Percentiles rank a stretch among this genome's conserved stretches.
phyloP scores from a whole-genome alignment of 2,797 vertebrate genomes.

The Acestrorhynchus altus region DNA sequence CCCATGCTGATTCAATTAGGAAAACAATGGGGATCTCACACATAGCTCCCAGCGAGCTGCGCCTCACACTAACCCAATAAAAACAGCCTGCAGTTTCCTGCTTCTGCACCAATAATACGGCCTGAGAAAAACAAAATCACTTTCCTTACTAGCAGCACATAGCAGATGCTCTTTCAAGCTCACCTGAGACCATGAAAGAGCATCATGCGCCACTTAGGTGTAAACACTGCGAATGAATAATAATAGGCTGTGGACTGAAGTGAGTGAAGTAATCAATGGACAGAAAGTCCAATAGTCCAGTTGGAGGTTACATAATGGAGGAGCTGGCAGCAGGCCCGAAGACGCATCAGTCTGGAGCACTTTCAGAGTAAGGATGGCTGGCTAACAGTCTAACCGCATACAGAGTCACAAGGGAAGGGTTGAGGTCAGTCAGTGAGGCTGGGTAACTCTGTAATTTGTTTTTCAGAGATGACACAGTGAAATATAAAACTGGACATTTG shows the following conservation, averaged over 20 bases:
- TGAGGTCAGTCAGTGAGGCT: slow-evolving; percentile 16
- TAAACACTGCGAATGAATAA: not conserved
- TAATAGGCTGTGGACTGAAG: not conserved
- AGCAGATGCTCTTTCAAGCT: too few relatives aligned
- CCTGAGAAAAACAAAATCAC: not conserved
- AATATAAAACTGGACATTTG: slow-evolving; percentile 7
- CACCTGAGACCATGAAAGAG: not conserved
- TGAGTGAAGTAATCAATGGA: not conserved
- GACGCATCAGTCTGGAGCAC: slow-evolving; percentile 9
- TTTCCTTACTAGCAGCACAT: not conserved
- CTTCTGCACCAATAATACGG: slow-evolving; percentile 7
- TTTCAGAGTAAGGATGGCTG: slow-evolving; percentile 14
- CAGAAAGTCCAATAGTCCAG: not conserved
- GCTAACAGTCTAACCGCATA: not conserved
- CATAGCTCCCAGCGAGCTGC: slow-evolving; percentile 1
- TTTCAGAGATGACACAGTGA: slow-evolving; percentile 5
- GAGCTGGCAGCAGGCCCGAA: not conserved
- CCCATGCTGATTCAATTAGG: slow-evolving; percentile 23
- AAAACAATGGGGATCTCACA: slow-evolving; percentile 8
- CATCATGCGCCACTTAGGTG: not conserved
- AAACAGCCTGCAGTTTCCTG: slow-evolving; percentile 18
- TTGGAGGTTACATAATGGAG: slow-evolving; percentile 8
- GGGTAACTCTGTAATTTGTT: not conserved
- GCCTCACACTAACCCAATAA: slow-evolving; percentile 1
- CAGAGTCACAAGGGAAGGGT: slow-evolving; percentile 1